A percentile compares a stretch with the other conserved stretches of the same genome.
These are phyloP conservation scores for Grus americana DNA, from an alignment of 2,113 vertebrate species.

Conservation along the genomic window DNA sequence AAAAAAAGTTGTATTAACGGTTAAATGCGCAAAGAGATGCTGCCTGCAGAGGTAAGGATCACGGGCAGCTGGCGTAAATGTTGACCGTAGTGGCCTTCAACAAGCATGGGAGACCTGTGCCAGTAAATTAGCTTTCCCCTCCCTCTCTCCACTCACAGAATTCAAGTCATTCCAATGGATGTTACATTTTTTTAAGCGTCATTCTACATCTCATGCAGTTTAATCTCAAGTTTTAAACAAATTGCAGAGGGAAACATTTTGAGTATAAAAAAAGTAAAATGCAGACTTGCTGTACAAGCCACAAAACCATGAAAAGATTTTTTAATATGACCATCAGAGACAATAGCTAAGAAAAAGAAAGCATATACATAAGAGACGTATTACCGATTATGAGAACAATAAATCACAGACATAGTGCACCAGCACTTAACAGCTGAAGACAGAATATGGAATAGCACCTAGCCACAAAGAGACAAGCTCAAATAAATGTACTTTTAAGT, in stretches of 20 bases:
- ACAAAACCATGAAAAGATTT: conserved; percentile 60
- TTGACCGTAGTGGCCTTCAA: background rate
- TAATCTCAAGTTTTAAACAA: conserved; percentile 48
- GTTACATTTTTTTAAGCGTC: background rate
- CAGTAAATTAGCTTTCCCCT: background rate
- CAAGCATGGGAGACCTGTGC: background rate
- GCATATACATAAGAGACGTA: conserved; percentile 66
- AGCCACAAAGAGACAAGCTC: conserved; percentile 43
- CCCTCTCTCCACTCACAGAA: background rate
- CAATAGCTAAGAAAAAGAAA: conserved; percentile 58
- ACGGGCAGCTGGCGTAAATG: background rate
- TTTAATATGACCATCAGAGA: conserved; percentile 72
- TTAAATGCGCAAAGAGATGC: background rate
- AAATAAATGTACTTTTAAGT: conserved; percentile 48
- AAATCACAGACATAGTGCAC: conserved; percentile 62
- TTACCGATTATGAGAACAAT: conserved; percentile 76
- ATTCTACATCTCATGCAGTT: conserved; percentile 33
- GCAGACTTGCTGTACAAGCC: conserved; percentile 30
- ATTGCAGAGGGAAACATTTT: conserved; percentile 34
- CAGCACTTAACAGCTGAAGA: conserved; percentile 65
- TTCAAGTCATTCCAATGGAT: background rate
- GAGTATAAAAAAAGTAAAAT: conserved; percentile 51
- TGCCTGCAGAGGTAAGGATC: background rate
- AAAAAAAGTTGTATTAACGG: background rate
- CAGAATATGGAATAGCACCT: conserved; percentile 39